Percentiles rank a stretch among this genome's conserved stretches.
Evolutionary conservation across 2,797 vertebrate species (phyloP).

Genomic region (Scolopax rusticola): DNA sequence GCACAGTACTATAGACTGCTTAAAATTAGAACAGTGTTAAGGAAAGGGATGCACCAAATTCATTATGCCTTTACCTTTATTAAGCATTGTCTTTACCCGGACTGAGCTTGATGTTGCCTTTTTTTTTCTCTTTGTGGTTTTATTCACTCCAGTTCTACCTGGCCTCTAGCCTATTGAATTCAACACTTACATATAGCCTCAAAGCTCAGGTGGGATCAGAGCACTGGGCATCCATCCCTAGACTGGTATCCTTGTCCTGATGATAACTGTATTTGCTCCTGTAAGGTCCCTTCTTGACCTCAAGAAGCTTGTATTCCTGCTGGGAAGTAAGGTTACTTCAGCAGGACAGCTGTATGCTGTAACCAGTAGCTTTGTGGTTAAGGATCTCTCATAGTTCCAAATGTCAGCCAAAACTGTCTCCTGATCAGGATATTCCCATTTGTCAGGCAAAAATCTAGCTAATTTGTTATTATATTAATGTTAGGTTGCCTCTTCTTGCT

Average conservation of each 20-base stretch:
- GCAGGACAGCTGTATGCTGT: neutral
- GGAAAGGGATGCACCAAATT: neutral
- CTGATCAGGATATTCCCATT: neutral
- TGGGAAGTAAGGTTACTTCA: neutral
- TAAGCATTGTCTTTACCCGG: neutral
- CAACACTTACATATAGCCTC: neutral
- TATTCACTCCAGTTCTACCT: neutral
- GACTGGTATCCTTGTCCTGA: neutral
- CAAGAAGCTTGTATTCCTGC: neutral
- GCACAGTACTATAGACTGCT: constrained; percentile 53
- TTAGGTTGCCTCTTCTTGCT: neutral
- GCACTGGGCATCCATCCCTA: neutral
- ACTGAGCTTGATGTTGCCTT: constrained; percentile 1
- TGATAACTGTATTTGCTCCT: neutral
- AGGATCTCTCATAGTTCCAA: neutral
- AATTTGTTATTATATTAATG: neutral
- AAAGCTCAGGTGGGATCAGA: neutral
- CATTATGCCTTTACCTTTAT: constrained; percentile 15
- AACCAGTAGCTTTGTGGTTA: constrained; percentile 9
- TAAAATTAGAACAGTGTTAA: constrained; percentile 52
- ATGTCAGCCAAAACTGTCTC: neutral
- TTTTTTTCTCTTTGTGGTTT: neutral
- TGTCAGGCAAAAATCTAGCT: neutral
- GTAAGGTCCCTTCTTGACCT: neutral
- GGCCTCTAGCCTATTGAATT: neutral